These are phyloP conservation scores for Sminthurides aquaticus DNA, from an alignment of 2,888 invertebrate genomes.

Conservation along the genomic window DNA sequence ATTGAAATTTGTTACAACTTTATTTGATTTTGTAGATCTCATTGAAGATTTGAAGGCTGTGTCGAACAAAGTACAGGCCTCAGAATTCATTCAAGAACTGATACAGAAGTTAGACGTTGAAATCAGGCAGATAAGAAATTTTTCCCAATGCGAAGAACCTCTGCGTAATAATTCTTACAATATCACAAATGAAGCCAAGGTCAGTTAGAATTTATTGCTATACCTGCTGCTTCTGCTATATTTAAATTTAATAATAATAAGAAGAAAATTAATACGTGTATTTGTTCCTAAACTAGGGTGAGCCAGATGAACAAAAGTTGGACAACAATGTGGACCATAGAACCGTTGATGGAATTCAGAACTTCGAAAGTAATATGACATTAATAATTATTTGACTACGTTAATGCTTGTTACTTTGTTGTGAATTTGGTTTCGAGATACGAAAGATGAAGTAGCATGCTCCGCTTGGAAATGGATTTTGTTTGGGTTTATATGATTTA, in stretches of 20 bases:
- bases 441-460: too few relatives aligned
- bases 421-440: neutral
- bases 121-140: slow-evolving; percentile 40
- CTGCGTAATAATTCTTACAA: slow-evolving; percentile 36
- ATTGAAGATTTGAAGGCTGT: slow-evolving; percentile 43
- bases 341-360: slow-evolving; percentile 27
- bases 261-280: too few relatives aligned
- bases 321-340: slow-evolving; percentile 34
- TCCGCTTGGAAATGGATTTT: slow-evolving; percentile 9
- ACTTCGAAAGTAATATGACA: slow-evolving; percentile 34
- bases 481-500: slow-evolving; percentile 31
- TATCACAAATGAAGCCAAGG: slow-evolving; percentile 35
- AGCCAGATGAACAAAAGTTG: slow-evolving; percentile 27
- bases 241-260: too few relatives aligned
- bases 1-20: too few relatives aligned
- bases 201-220: too few relatives aligned
- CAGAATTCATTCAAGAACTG: slow-evolving; percentile 41
- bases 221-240: too few relatives aligned
- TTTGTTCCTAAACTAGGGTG: too few relatives aligned
- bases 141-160: slow-evolving; percentile 36
- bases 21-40: slow-evolving; percentile 35
- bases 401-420: slow-evolving; percentile 3
- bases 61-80: slow-evolving; percentile 41
- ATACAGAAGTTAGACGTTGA: slow-evolving; percentile 41
- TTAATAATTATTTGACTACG: neutral